A percentile compares a stretch with the other conserved stretches of the same genome.
These are phyloP conservation scores for Diplazon laetatorius DNA, from an alignment of 2,888 invertebrate genomes.

Conservation along the genomic window DNA sequence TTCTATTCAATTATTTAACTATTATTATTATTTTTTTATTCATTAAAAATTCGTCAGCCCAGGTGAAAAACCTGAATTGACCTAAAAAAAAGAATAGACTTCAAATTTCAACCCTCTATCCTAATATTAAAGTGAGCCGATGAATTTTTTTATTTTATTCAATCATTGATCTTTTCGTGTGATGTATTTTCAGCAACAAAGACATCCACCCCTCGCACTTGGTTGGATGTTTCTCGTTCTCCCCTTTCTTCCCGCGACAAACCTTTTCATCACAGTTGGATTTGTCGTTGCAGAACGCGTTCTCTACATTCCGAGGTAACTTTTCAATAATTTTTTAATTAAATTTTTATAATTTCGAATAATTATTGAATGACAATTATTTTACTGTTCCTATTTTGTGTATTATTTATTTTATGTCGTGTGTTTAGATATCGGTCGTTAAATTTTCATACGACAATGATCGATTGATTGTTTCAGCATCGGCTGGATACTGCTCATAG, in stretches of 20 bases:
- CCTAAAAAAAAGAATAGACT: no score
- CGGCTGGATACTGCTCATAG: constrained; percentile 91
- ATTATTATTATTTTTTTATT: no score
- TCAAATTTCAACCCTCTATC: no score
- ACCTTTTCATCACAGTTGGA: constrained; percentile 91
- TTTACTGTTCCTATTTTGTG: no score
- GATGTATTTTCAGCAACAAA: constrained; percentile 85
- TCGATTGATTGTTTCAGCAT: constrained; percentile 84
- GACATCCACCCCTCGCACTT: constrained; percentile 87
- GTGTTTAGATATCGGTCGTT: no score
- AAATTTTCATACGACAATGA: neutral
- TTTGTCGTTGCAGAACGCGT: constrained; percentile 94
- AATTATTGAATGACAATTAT: no score
- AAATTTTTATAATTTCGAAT: neutral
- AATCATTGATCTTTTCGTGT: no score
- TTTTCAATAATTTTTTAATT: neutral
- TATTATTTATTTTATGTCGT: neutral
- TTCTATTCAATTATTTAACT: no score
- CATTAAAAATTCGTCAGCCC: no score
- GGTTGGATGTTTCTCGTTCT: constrained; percentile 89
- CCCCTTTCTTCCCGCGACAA: constrained; percentile 94
- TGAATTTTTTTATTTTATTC: no score
- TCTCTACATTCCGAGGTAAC: constrained; percentile 93
- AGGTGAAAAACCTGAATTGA: no score
- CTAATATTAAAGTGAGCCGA: no score